A percentile compares a stretch with the other conserved stretches of the same genome.
Evolutionary conservation across 2,113 vertebrate genomes (phyloP).

Genomic region (Chaetorhynchus papuensis): DNA sequence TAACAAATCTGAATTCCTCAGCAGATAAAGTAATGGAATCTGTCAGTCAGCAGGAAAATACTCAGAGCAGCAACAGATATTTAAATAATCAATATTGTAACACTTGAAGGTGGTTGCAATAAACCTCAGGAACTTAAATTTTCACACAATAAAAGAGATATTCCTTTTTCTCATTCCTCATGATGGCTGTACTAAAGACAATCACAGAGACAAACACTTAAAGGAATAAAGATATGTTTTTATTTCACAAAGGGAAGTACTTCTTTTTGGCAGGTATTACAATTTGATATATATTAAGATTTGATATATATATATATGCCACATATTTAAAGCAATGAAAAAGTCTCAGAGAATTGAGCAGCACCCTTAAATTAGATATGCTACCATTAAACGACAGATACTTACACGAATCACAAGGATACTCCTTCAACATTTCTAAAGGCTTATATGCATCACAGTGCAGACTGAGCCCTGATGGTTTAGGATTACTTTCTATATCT

Average conservation of each 20-base stretch:
- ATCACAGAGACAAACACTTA: neutral
- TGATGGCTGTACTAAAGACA: neutral
- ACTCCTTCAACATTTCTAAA: neutral
- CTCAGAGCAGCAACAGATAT: conserved; percentile 14
- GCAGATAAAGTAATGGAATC: conserved; percentile 73
- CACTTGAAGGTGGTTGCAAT: conserved; percentile 10
- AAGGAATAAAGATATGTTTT: neutral
- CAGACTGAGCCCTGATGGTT: neutral
- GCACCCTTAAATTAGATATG: neutral
- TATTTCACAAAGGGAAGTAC: neutral
- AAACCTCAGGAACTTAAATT: conserved; percentile 2
- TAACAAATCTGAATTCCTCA: conserved; percentile 65
- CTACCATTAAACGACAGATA: neutral
- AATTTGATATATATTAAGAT: neutral
- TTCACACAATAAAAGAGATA: neutral
- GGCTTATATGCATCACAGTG: neutral
- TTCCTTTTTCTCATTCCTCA: neutral
- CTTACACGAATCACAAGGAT: neutral
- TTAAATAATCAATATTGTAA: conserved; percentile 62
- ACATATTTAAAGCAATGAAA: neutral
- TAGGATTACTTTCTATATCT: neutral
- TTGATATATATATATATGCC: neutral
- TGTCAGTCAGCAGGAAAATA: conserved; percentile 66
- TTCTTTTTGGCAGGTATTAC: neutral
- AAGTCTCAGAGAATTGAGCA: neutral